Evolutionary conservation across 2,888 invertebrate species (phyloP).

Genomic region (Eristalis tenax): DNA sequence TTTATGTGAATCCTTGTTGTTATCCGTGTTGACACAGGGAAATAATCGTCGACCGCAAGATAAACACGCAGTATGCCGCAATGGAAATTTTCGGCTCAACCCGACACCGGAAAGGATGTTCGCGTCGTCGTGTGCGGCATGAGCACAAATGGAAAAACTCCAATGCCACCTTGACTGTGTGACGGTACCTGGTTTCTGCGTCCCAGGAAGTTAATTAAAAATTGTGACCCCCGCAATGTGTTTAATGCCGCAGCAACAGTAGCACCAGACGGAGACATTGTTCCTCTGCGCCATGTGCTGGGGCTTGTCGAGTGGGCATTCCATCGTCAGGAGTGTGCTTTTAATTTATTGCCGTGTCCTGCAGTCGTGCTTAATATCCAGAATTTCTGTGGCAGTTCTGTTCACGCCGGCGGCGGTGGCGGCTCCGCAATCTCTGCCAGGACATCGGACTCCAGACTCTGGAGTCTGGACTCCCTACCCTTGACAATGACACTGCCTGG

Average conservation of each 20-base stretch:
- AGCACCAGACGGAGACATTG: constrained; percentile 31
- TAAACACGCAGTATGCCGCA: constrained; percentile 70
- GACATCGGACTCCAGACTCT: constrained; percentile 29
- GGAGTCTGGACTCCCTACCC: constrained; percentile 29
- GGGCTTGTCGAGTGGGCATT: neutral
- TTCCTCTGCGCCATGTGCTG: constrained; percentile 51
- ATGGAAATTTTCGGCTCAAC: constrained; percentile 64
- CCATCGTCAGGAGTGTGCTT: constrained; percentile 51
- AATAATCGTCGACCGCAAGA: constrained; percentile 72
- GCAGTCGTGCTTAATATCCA: constrained; percentile 70
- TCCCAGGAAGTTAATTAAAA: constrained; percentile 70
- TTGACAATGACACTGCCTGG: constrained; percentile 63
- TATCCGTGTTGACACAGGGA: constrained; percentile 72
- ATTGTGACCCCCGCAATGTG: constrained; percentile 71
- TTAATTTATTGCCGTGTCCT: constrained; percentile 70
- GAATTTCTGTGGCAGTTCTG: constrained; percentile 11
- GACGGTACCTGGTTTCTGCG: constrained; percentile 19
- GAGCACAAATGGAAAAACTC: constrained; percentile 2
- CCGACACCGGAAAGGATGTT: constrained; percentile 15
- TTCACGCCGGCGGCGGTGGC: neutral
- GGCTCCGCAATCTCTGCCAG: constrained; percentile 48
- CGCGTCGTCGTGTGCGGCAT: constrained; percentile 7
- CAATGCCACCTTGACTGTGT: constrained; percentile 34
- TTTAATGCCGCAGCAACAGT: constrained; percentile 59
- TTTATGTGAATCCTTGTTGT: constrained; percentile 72